Conservation (phyloP, 1,140 invertebrate species). For the Nymphalis io region DNA sequence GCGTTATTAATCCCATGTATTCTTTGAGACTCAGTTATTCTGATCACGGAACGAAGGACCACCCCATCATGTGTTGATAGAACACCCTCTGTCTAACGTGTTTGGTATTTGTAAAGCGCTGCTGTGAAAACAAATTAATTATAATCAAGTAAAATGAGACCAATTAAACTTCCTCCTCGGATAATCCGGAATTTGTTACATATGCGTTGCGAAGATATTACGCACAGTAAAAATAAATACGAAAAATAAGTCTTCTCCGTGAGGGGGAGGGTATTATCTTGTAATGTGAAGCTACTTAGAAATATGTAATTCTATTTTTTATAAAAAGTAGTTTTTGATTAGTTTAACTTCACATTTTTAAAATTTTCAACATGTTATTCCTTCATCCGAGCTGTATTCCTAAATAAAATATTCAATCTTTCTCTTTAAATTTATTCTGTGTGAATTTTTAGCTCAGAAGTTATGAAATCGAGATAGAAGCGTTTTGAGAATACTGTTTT, state of each 20-base stretch:
- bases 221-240: too few species aligned
- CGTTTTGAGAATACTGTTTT: conserved; percentile 19
- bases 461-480: conserved; percentile 7
- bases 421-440: not conserved
- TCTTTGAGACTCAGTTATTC: conserved; percentile 38
- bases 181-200: conserved; percentile 25
- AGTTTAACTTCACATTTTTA: not conserved
- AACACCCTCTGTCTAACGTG: conserved; percentile 21
- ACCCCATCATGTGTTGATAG: conserved; percentile 26
- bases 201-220: conserved; percentile 2
- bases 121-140: conserved; percentile 40
- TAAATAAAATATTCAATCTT: not conserved
- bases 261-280: too few species aligned
- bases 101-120: conserved; percentile 25
- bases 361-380: not conserved
- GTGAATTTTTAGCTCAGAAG: not conserved
- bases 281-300: too few species aligned
- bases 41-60: conserved; percentile 33
- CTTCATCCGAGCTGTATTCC: not conserved
- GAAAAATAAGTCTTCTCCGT: too few species aligned
- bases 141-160: conserved; percentile 39
- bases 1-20: conserved; percentile 45
- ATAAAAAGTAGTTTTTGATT: too few species aligned
- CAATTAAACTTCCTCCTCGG: conserved; percentile 24
- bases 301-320: too few species aligned